Evolutionary conservation across 2,888 invertebrate genomes (phyloP).

Genomic region (Dryadula phaetusa): DNA sequence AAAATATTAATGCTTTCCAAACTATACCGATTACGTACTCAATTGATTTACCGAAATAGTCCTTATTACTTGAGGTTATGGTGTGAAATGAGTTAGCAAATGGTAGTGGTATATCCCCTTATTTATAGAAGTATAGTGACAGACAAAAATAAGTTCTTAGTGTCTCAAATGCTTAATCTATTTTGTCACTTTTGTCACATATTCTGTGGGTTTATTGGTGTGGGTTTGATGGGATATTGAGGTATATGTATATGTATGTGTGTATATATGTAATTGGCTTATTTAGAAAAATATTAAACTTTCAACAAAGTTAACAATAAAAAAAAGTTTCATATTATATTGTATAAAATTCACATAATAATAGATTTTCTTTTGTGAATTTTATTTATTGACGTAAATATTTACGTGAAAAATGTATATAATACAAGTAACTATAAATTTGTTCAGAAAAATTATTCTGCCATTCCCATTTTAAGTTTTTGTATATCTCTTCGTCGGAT

Average conservation of each 20-base stretch:
- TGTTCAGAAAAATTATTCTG: no score
- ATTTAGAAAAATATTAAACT: no score
- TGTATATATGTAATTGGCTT: no score
- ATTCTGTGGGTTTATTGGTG: constrained; percentile 28
- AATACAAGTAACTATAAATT: no score
- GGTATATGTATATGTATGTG: background rate
- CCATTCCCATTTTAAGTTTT: no score
- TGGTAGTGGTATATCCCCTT: background rate
- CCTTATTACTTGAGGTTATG: constrained; percentile 1
- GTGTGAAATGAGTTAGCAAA: background rate
- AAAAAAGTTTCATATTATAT: no score
- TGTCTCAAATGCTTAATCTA: constrained; percentile 31
- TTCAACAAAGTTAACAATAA: no score
- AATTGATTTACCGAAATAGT: constrained; percentile 5
- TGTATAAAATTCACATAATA: no score
- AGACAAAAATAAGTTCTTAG: constrained; percentile 31
- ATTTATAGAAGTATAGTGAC: background rate
- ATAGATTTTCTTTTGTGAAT: no score
- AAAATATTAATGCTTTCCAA: constrained; percentile 44
- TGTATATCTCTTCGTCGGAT: no score
- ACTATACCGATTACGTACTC: constrained; percentile 31
- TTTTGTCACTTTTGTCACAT: constrained; percentile 32
- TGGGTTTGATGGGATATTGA: background rate
- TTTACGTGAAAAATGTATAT: no score
- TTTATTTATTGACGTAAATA: no score